Conservation (phyloP, 2,888 invertebrate species). For the Drosophila subquinaria region DNA sequence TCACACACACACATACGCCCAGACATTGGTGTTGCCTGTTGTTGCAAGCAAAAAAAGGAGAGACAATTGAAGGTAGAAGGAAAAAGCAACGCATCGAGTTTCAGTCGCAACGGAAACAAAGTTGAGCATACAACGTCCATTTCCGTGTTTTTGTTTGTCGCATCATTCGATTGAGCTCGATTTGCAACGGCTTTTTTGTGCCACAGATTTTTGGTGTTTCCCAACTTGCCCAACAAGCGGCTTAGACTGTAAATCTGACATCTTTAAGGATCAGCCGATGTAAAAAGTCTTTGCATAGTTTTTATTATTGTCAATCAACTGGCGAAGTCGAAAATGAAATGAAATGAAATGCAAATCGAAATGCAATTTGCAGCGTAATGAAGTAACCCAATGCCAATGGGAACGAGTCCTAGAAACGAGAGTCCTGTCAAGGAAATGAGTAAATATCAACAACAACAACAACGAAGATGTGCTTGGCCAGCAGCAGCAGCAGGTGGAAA, state of each 20-base stretch:
- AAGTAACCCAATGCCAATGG: conserved; percentile 26
- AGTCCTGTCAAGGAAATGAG: conserved; percentile 34
- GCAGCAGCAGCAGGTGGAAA: neutral
- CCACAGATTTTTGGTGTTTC: conserved; percentile 64
- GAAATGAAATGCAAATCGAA: conserved; percentile 55
- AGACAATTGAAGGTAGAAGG: neutral
- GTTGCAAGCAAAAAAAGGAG: conserved; percentile 26
- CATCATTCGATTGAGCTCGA: conserved; percentile 71
- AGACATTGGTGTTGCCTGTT: conserved; percentile 4
- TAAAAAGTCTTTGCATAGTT: conserved; percentile 7
- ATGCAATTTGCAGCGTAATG: conserved; percentile 30
- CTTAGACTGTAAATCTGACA: conserved; percentile 9
- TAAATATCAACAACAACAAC: conserved; percentile 43
- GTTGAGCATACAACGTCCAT: conserved; percentile 78
- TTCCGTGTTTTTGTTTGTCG: conserved; percentile 78
- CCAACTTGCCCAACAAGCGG: conserved; percentile 19
- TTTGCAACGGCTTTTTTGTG: conserved; percentile 70
- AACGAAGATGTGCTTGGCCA: neutral
- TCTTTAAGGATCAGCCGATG: conserved; percentile 33
- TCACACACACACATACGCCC: conserved; percentile 14
- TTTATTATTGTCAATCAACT: conserved; percentile 25
- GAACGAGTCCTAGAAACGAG: conserved; percentile 4
- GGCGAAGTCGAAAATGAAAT: conserved; percentile 58
- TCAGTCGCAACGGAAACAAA: conserved; percentile 75
- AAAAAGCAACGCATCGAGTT: conserved; percentile 64